These are phyloP conservation scores for Neotoxoptera formosana DNA, from an alignment of 1,140 invertebrate species.

Conservation along the genomic window DNA sequence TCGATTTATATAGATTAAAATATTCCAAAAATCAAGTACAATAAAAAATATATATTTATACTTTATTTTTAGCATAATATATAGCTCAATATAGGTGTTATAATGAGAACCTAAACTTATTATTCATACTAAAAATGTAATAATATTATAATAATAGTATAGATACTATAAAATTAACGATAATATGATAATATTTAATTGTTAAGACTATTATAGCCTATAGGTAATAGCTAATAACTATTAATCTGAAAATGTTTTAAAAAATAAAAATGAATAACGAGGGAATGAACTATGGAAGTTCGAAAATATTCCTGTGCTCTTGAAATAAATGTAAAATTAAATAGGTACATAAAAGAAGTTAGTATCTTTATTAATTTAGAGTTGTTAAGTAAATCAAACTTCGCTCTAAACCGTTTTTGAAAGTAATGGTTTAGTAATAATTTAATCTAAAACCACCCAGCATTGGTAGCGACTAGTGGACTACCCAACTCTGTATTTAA, in stretches of 20 bases:
- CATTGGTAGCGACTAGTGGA: neutral
- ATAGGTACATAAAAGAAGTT: neutral
- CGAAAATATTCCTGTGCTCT: neutral
- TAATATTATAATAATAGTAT: neutral
- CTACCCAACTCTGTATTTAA: too few species aligned
- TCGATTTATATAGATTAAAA: neutral
- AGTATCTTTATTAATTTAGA: neutral
- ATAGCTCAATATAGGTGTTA: neutral
- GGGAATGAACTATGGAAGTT: neutral
- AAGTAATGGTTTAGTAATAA: neutral
- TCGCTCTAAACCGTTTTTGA: neutral
- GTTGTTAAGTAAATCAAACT: neutral
- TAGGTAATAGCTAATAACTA: too few species aligned
- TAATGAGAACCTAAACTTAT: neutral
- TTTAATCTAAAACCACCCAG: too few species aligned
- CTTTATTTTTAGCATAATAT: too few species aligned
- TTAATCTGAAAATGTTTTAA: neutral
- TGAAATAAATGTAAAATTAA: neutral
- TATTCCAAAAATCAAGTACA: neutral
- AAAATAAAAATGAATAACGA: too few species aligned
- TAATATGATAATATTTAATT: neutral
- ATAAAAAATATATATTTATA: neutral
- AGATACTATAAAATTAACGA: neutral
- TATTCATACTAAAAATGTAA: neutral
- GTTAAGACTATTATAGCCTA: neutral